A percentile compares a stretch with the other conserved stretches of the same genome.
Evolutionary conservation across 2,888 invertebrate genomes (phyloP).

Genomic region (Phortica okadai): DNA sequence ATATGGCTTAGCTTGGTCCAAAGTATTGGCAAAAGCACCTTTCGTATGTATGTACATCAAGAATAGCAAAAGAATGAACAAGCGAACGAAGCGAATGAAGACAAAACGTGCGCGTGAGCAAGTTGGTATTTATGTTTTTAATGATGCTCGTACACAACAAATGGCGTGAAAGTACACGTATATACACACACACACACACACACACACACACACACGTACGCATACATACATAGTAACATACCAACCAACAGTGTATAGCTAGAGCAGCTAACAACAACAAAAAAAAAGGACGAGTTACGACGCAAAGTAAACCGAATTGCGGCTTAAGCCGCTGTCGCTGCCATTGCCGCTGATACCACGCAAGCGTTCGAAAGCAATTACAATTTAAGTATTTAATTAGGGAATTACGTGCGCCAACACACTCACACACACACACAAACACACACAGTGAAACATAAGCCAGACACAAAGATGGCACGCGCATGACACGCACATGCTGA

Average conservation of each 20-base stretch:
- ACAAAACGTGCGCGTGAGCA: neutral
- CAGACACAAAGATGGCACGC: neutral
- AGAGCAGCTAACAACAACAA: neutral
- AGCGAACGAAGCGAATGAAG: neutral
- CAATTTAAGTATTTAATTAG: conserved; percentile 71
- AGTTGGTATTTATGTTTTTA: neutral
- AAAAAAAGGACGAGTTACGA: neutral
- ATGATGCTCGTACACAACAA: conserved; percentile 9
- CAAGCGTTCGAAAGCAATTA: conserved; percentile 67
- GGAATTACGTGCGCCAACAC: conserved; percentile 64
- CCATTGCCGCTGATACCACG: neutral
- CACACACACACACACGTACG: neutral
- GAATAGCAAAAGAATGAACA: neutral
- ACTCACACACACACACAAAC: conserved; percentile 30
- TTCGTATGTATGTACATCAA: conserved; percentile 11
- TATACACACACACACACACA: neutral
- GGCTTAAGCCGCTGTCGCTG: neutral
- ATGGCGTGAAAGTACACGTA: neutral
- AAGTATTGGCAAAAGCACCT: conserved; percentile 3
- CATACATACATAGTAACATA: neutral
- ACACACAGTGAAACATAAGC: neutral
- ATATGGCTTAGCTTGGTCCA: conserved; percentile 52
- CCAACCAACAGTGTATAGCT: conserved; percentile 21
- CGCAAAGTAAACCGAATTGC: conserved; percentile 40
- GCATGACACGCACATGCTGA: conserved; percentile 14